A percentile compares a stretch with the other conserved stretches of the same genome.
These are phyloP conservation scores for Luscinia luscinia DNA, from an alignment of 2,797 vertebrate genomes.

Conservation along the genomic window DNA sequence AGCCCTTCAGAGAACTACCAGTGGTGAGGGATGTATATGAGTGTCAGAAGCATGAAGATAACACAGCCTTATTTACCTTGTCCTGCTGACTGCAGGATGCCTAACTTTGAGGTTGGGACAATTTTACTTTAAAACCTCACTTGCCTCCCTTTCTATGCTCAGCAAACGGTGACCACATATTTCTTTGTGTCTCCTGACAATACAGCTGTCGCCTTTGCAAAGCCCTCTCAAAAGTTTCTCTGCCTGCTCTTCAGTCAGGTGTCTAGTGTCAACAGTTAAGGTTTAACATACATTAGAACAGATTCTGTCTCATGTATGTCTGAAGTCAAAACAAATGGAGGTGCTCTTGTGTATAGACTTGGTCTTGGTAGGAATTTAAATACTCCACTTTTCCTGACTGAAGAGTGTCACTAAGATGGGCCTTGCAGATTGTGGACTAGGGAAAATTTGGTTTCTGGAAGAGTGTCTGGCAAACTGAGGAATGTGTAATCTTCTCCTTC, in stretches of 20 bases:
- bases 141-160: not conserved
- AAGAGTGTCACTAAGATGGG: not conserved
- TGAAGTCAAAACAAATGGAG: not conserved
- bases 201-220: not conserved
- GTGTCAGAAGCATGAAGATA: not conserved
- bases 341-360: too few species aligned
- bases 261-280: not conserved
- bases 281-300: not conserved
- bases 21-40: not conserved
- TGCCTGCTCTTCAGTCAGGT: not conserved
- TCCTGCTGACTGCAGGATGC: not conserved
- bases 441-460: not conserved
- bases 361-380: not conserved
- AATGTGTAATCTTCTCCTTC: not conserved
- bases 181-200: not conserved
- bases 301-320: not conserved
- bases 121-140: not conserved
- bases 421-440: not conserved
- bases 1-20: not conserved
- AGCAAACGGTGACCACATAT: not conserved
- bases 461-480: not conserved
- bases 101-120: not conserved
- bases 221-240: not conserved
- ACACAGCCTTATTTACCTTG: not conserved
- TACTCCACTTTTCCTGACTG: not conserved